Evolutionary conservation across 2,797 vertebrate genomes (phyloP).

Genomic region (Emydoidea blandingii): DNA sequence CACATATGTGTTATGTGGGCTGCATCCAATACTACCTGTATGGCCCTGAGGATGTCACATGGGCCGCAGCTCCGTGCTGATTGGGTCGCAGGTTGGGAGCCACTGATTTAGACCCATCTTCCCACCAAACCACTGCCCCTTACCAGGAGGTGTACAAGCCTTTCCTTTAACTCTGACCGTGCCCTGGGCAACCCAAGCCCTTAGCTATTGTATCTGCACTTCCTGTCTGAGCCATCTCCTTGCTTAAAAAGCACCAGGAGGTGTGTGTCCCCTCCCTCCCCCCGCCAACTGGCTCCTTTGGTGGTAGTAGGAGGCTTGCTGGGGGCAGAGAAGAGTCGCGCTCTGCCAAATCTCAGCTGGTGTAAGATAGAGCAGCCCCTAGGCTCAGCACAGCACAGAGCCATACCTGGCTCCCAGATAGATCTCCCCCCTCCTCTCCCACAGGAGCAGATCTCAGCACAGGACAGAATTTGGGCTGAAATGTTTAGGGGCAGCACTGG

Average conservation of each 20-base stretch:
- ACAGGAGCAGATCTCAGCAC: not conserved
- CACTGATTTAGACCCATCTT: not conserved
- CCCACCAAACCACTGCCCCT: not conserved
- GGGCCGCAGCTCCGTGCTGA: too few relatives aligned
- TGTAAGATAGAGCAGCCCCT: not conserved
- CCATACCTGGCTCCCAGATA: not conserved
- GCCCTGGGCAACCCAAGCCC: too few relatives aligned
- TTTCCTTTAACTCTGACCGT: not conserved
- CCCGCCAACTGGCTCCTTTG: not conserved
- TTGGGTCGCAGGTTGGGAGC: too few relatives aligned
- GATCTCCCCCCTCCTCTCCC: not conserved
- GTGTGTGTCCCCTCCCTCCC: not conserved
- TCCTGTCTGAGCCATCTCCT: not conserved
- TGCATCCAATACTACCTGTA: too few relatives aligned
- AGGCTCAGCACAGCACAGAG: not conserved
- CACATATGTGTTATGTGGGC: too few relatives aligned
- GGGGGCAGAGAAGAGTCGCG: not conserved
- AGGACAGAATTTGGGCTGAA: not conserved
- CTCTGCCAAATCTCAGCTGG: not conserved
- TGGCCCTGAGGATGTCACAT: too few relatives aligned
- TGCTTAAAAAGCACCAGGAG: not conserved
- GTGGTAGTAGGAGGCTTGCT: not conserved
- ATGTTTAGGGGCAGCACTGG: fast-evolving
- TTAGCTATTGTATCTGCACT: not conserved
- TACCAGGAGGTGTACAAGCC: not conserved